Percentiles rank a stretch among this genome's conserved stretches.
phyloP scores from a whole-genome alignment of 2,888 invertebrate species.

The Protonemura montana region DNA sequence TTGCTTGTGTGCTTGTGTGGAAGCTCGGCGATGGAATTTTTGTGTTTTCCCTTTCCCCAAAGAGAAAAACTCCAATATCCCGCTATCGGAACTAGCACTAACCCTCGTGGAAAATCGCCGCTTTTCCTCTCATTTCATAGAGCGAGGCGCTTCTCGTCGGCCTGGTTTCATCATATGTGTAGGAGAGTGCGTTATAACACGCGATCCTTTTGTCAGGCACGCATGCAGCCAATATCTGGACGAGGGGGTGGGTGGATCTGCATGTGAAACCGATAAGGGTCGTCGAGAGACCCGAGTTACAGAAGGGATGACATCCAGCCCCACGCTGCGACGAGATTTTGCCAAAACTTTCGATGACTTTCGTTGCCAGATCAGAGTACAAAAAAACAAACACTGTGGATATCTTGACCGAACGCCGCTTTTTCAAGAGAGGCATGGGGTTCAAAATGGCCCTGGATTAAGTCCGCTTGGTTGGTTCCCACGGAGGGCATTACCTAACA shows the following conservation, averaged over 20 bases:
- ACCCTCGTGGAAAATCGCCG: neutral
- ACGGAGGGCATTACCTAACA: too few relatives aligned
- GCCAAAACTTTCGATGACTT: neutral
- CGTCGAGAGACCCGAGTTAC: neutral
- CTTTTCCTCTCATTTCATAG: neutral
- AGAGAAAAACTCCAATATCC: slow-evolving; percentile 39
- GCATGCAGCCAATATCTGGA: neutral
- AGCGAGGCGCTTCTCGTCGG: neutral
- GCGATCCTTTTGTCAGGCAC: neutral
- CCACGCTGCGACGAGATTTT: neutral
- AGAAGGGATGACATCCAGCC: neutral
- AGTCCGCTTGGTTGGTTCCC: too few relatives aligned
- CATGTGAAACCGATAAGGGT: neutral
- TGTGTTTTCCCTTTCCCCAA: slow-evolving; percentile 33
- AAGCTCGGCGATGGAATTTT: slow-evolving; percentile 43
- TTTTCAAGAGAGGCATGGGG: too few relatives aligned
- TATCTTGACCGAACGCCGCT: too few relatives aligned
- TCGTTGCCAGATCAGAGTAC: neutral
- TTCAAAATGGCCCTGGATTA: too few relatives aligned
- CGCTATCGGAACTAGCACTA: neutral
- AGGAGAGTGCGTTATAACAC: neutral
- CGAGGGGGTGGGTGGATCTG: neutral
- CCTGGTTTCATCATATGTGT: neutral
- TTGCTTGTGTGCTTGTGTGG: neutral
- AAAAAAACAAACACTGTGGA: too few relatives aligned